phyloP scores from a whole-genome alignment of 2,797 vertebrate species.

The Anguilla pacifica region DNA sequence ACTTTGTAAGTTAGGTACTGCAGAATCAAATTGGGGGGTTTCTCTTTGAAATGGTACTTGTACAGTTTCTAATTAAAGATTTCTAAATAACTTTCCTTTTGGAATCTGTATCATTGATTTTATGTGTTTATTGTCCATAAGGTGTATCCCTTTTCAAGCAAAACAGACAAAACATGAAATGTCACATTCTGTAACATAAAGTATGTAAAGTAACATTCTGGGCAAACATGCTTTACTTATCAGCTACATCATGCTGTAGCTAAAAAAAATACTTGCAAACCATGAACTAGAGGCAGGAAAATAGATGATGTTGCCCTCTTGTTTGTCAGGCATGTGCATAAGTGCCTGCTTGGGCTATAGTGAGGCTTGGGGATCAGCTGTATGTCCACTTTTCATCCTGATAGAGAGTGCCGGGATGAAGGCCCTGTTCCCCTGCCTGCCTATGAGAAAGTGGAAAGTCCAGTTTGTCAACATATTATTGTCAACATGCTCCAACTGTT shows the following conservation, averaged over 20 bases:
- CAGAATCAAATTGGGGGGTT: not conserved
- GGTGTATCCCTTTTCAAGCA: not conserved
- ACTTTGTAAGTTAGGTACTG: conserved; percentile 13
- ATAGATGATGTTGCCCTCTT: not conserved
- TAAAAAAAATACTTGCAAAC: not conserved
- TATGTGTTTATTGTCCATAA: not conserved
- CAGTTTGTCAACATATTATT: not conserved
- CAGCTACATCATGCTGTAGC: not conserved
- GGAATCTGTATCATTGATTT: not conserved
- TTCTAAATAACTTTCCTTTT: conserved; percentile 1
- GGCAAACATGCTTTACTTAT: not conserved
- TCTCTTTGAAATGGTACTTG: conserved; percentile 10
- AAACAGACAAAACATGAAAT: not conserved
- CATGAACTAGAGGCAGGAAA: not conserved
- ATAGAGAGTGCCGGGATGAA: not conserved
- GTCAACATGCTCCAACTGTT: not conserved
- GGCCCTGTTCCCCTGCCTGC: not conserved
- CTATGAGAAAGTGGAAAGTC: not conserved
- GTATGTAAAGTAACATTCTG: not conserved
- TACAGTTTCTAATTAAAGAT: conserved; percentile 30
- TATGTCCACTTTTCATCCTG: not conserved
- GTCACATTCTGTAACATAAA: no score
- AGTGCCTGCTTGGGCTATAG: not conserved
- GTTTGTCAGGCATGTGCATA: not conserved
- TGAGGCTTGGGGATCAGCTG: not conserved